These are phyloP conservation scores for Amblyornis subalaris DNA, from an alignment of 2,113 vertebrate species.

Conservation along the genomic window DNA sequence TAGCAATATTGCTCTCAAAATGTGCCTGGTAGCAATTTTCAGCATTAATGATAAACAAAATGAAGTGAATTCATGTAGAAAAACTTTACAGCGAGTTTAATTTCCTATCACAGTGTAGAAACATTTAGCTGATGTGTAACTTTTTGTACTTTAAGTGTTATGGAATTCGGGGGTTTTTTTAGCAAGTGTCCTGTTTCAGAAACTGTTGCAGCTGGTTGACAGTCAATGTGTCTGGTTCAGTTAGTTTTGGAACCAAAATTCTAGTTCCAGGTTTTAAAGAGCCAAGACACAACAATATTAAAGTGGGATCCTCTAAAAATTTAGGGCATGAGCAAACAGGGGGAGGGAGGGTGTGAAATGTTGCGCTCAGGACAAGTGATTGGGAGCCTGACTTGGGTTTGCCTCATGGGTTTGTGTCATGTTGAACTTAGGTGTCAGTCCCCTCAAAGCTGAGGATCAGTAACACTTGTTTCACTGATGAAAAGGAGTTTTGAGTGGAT, in stretches of 20 bases:
- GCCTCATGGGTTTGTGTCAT: rapidly evolving
- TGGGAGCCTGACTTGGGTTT: not conserved
- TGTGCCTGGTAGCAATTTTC: not conserved
- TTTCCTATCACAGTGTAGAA: not conserved
- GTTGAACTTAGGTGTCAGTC: not conserved
- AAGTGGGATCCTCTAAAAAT: not conserved
- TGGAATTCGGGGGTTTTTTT: not conserved
- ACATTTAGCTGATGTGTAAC: not conserved
- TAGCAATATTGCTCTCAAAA: conserved; percentile 12
- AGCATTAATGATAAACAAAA: not conserved
- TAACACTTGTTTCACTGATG: not conserved
- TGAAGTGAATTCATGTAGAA: not conserved
- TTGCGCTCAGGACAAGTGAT: not conserved
- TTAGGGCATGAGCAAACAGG: not conserved
- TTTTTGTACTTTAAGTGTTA: not conserved
- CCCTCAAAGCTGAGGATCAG: not conserved
- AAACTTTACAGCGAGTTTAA: not conserved
- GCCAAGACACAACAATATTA: not conserved
- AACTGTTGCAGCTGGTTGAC: not conserved
- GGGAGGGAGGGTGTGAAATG: not conserved
- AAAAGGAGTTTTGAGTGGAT: not conserved
- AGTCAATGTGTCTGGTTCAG: not conserved
- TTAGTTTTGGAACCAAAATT: not conserved
- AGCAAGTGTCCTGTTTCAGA: not conserved
- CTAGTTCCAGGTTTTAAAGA: not conserved